Evolutionary conservation across 1,140 invertebrate species (phyloP), one percentile per base, ranked within the genome.

Genomic region (Cotesia glomerata): DNA sequence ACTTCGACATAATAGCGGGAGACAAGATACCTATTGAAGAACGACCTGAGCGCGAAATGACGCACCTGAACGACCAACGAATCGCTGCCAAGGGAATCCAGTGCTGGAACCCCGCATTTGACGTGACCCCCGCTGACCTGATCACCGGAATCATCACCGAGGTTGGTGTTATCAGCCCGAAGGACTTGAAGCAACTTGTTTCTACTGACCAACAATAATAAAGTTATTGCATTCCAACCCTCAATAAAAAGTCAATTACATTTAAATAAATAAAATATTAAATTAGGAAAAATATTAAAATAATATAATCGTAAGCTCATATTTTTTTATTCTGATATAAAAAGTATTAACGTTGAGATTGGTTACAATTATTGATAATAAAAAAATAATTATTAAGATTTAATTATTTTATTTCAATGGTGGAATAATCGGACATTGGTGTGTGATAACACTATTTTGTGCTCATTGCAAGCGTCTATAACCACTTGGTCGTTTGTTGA

Each of bases 41-140:
- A 83, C 87, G 98, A 70, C 93, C 97, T 4, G 90, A 93, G 69
- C 88, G 90, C 11, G 98, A 99, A 88, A 93, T 99, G 91, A 97
- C 95, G 0, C 91, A 93, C 80, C 90, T 98, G 34, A 94, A 93
- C 45, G 93, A 94, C 78, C 88, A 92, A 71, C 89, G 90, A 79
- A 94, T 98, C 77, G 96, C 96, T 51, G 95, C 97, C 26, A 88
- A 92, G 81, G 95, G 95, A 61, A 96, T 98, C 71, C 88, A 91
- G 61, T 98, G 95, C 82, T 99, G 97, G 97, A 99, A 99, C 90
- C 98, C 98, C 56, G 95, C 97, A 0, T 99, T 99, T 88, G 98
- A 99, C 88, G 93, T 99, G 2, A 99, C 98, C n/a, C 97, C 98
- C 16, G 95, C 95, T 4, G 86, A 91, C 26, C 89, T 99, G 0